phyloP scores from a whole-genome alignment of 2,888 invertebrate genomes.

The Netelia fuscicornis region DNA sequence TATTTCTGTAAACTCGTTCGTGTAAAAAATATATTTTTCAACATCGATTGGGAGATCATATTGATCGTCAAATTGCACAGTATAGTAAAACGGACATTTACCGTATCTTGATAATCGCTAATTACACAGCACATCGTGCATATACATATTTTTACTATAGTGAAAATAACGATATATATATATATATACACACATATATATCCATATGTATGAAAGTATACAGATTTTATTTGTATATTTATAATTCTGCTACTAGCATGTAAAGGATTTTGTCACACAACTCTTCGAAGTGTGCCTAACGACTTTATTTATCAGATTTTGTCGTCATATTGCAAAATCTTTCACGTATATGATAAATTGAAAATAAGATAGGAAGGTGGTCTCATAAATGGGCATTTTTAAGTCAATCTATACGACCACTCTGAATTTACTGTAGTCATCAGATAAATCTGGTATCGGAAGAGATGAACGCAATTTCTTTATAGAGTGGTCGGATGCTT shows the following conservation, averaged over 20 bases:
- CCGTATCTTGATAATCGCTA: constrained; percentile 70
- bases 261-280: constrained; percentile 40
- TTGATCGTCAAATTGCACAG: constrained; percentile 74
- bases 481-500: not conserved
- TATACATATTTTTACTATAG: constrained; percentile 52
- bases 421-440: too few species aligned
- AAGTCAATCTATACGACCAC: too few species aligned
- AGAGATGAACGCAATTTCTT: not conserved
- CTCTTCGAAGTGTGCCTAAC: constrained; percentile 21
- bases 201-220: constrained; percentile 7
- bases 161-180: constrained; percentile 32
- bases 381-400: constrained; percentile 29
- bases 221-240: constrained; percentile 64
- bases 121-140: constrained; percentile 69
- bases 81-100: constrained; percentile 74
- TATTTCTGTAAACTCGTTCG: constrained; percentile 79
- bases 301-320: not conserved
- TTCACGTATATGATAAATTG: not conserved
- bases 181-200: constrained; percentile 8
- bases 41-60: constrained; percentile 77
- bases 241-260: constrained; percentile 52
- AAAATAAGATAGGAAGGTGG: constrained; percentile 9
- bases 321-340: not conserved
- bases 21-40: constrained; percentile 84
- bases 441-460: not conserved